phyloP scores from a whole-genome alignment of 2,113 vertebrate genomes.

The Pipra filicauda region DNA sequence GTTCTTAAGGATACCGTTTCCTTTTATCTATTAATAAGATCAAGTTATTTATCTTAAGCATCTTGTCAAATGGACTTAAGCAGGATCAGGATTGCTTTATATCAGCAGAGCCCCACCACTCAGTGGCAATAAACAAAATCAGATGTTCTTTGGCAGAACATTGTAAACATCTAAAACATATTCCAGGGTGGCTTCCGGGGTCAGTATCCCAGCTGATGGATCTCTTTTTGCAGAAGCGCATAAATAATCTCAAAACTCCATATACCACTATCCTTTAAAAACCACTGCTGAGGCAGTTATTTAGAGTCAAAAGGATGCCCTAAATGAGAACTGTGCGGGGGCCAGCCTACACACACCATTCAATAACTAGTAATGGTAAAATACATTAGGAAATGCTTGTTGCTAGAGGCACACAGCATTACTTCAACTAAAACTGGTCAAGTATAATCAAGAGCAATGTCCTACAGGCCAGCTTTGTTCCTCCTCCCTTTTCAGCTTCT shows the following conservation, averaged over 20 bases:
- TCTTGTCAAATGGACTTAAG: background rate
- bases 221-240: background rate
- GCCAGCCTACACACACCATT: background rate
- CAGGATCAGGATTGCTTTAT: background rate
- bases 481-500: background rate
- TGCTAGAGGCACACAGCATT: slow-evolving; percentile 10
- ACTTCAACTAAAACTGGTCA: background rate
- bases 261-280: background rate
- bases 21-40: background rate
- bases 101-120: background rate
- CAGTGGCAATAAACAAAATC: background rate
- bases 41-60: background rate
- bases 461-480: background rate
- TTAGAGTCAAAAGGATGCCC: background rate
- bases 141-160: background rate
- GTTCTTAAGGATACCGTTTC: background rate
- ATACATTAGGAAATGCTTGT: background rate
- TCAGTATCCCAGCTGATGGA: background rate
- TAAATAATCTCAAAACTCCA: background rate
- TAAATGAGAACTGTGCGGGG: background rate
- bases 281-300: background rate
- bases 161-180: background rate
- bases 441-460: background rate
- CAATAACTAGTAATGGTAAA: background rate
- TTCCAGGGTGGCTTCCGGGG: background rate